Evolutionary conservation across 2,888 invertebrate species (phyloP), one percentile per base, ranked within the genome.

Genomic region (Synergus gifuensis): DNA sequence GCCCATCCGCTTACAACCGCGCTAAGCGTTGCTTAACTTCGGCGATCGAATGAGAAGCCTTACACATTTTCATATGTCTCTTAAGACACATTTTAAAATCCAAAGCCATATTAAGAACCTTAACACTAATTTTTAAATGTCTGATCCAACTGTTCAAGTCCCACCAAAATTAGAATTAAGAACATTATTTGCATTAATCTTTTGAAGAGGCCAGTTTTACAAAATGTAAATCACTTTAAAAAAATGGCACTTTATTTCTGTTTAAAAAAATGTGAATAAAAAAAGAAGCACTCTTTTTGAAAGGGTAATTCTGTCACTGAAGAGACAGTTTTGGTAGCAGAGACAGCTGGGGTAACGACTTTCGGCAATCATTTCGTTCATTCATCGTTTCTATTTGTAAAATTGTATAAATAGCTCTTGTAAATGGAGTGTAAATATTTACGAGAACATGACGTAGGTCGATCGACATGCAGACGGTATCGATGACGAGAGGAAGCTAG

Each of bases 401-500:
- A 73, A 28, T 54, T 36, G 5, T 58, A 73, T 73, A 73, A 73
- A 73, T 73, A 73, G 73, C 16, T n/a, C 73, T 9, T 11, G 54
- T 58, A 54, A 36, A 73, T 73, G 54, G 36, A 49, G 73, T 54
- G 81, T 66, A 44, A 79, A 69, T 81, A 78, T 79, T 54, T 69
- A 44, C 69, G 54, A 66, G 49, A 60, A 73, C 62, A 80, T 82
- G 64, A 81, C 67, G 76, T 63, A 84, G 73, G 64, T 76, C 78
- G 62, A 69, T 58, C 63, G 69, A 46, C 62, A 77, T 64, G 83
- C 85, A 86, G 87, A 80, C 84, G 85, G 83, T 85, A 84, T 83
- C 84, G 81, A 79, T 83, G 83, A 86, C 83, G 85, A 81, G 73
- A 18, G 16, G 73, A 54, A 40, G 73, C 73, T 73, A 83, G 85